Conservation (phyloP, 2,797 vertebrate genomes). For the Natrix natrix region DNA sequence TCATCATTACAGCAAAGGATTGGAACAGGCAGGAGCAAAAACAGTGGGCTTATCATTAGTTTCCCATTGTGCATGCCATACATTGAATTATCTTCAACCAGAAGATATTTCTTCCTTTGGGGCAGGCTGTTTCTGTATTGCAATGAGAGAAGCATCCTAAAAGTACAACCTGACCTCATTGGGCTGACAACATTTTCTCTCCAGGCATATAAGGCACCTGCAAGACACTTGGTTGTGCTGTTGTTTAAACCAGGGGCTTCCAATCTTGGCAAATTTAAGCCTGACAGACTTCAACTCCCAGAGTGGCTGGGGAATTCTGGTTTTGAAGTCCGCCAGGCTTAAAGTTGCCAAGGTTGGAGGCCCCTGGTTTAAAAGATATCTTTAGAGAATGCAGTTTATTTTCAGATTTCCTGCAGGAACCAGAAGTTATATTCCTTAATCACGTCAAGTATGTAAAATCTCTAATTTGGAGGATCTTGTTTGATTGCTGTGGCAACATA, state of each 20-base stretch:
- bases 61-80: background rate
- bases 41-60: too few relatives aligned
- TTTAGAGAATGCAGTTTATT: background rate
- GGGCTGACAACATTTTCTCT: background rate
- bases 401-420: background rate
- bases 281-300: too few relatives aligned
- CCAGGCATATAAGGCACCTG: background rate
- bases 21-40: background rate
- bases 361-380: background rate
- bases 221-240: background rate
- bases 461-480: background rate
- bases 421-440: background rate
- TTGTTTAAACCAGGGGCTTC: background rate
- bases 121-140: background rate
- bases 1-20: background rate
- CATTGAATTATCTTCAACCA: too few relatives aligned
- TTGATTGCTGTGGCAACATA: background rate
- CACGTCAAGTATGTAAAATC: background rate
- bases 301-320: too few relatives aligned
- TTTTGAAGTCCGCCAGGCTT: too few relatives aligned
- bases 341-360: too few relatives aligned
- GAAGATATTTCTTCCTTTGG: background rate
- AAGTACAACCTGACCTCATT: background rate
- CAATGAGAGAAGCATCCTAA: background rate
- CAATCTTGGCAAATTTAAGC: too few relatives aligned